These are phyloP conservation scores for Sebastes iracundus DNA, from an alignment of 2,797 vertebrate species.

Conservation along the genomic window DNA sequence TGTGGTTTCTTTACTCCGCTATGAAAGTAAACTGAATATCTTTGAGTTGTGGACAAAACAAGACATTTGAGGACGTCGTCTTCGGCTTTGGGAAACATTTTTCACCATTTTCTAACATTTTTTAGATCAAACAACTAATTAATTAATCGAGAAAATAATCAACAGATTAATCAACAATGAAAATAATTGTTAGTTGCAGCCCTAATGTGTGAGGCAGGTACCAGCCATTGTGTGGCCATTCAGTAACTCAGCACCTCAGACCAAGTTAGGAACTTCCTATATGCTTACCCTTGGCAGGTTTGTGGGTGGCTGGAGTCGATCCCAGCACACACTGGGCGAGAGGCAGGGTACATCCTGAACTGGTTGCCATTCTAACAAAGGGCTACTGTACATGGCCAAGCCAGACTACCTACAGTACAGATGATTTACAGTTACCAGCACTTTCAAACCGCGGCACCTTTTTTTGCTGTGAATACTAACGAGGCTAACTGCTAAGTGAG, in stretches of 20 bases:
- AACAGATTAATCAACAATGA: too few relatives aligned
- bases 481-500: background rate
- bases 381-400: background rate
- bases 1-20: too few relatives aligned
- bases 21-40: too few relatives aligned
- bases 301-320: background rate
- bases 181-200: too few relatives aligned
- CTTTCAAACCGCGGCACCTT: background rate
- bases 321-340: background rate
- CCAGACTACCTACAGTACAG: background rate
- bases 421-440: background rate
- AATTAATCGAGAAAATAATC: too few relatives aligned
- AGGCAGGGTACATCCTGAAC: background rate
- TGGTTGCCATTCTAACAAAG: background rate
- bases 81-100: too few relatives aligned
- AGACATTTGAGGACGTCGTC: too few relatives aligned
- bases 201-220: background rate
- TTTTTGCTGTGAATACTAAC: background rate
- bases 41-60: too few relatives aligned
- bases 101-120: rapidly evolving
- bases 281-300: background rate
- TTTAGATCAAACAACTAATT: too few relatives aligned
- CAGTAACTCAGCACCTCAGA: background rate
- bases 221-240: background rate
- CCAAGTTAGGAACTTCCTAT: background rate